Conservation (phyloP, 1,140 invertebrate species). For the Brachionus asplanchnoidis region DNA sequence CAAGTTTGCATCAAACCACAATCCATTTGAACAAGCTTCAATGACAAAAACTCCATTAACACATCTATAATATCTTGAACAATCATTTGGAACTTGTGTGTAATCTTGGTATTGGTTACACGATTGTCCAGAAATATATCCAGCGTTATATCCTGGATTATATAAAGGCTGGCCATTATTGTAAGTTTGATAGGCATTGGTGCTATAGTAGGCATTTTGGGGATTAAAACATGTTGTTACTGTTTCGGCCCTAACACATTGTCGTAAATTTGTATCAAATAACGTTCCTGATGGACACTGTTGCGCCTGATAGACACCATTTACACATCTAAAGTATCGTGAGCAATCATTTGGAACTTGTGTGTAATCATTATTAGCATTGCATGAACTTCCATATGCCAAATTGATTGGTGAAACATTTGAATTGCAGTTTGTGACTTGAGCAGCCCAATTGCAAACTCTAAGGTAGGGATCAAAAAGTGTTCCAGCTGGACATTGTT, state of each 20-base stretch:
- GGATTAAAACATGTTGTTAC: background rate
- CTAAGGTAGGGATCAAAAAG: background rate
- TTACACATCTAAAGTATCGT: background rate
- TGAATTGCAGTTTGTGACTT: background rate
- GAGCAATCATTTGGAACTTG: constrained; percentile 8
- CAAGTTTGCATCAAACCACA: background rate
- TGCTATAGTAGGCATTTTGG: background rate
- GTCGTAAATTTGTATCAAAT: background rate
- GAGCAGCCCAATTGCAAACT: constrained; percentile 2
- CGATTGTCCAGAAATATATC: background rate
- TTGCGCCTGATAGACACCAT: background rate
- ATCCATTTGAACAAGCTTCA: background rate
- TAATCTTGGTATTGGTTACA: background rate
- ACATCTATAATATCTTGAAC: constrained; percentile 8
- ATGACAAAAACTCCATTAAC: background rate
- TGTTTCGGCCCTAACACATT: background rate
- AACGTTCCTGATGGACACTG: background rate
- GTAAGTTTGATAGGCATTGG: background rate
- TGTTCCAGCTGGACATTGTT: background rate
- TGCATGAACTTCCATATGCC: background rate
- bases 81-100: background rate
- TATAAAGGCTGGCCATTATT: background rate
- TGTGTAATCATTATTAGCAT: background rate
- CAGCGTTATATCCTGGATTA: background rate
- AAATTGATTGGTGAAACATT: background rate